phyloP scores from a whole-genome alignment of 2,888 invertebrate genomes.

The Liopterus haemorrhoidalis region DNA sequence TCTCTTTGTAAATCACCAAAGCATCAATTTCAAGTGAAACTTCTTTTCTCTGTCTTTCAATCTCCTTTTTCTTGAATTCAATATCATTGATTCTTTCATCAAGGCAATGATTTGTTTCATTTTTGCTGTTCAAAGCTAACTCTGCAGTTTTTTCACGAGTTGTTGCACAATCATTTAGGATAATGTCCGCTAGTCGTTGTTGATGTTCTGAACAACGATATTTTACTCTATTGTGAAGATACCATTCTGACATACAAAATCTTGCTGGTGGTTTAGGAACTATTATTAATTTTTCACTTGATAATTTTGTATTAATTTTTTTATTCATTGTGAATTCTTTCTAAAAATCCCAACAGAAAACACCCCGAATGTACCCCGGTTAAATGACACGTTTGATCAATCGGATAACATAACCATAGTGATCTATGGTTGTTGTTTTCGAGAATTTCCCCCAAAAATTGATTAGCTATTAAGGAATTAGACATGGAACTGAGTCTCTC shows the following conservation, averaged over 20 bases:
- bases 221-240: slow-evolving; percentile 60
- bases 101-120: slow-evolving; percentile 68
- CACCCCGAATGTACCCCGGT: too few relatives aligned
- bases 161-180: slow-evolving; percentile 56
- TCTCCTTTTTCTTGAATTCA: slow-evolving; percentile 70
- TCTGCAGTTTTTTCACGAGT: slow-evolving; percentile 59
- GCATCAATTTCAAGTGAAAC: slow-evolving; percentile 73
- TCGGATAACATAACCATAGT: too few relatives aligned
- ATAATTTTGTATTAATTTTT: too few relatives aligned
- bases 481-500: too few relatives aligned
- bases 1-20: slow-evolving; percentile 64
- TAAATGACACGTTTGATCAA: too few relatives aligned
- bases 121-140: slow-evolving; percentile 64
- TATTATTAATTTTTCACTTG: too few relatives aligned
- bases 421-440: too few relatives aligned
- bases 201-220: slow-evolving; percentile 72
- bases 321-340: too few relatives aligned
- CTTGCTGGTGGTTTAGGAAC: background rate
- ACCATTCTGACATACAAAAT: slow-evolving; percentile 65
- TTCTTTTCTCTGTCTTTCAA: slow-evolving; percentile 68
- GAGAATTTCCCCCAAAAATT: too few relatives aligned
- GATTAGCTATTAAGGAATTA: too few relatives aligned
- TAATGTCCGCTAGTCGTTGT: slow-evolving; percentile 73
- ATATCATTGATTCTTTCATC: slow-evolving; percentile 78
- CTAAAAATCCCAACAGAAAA: too few relatives aligned